Evolutionary conservation across 2,797 vertebrate genomes (phyloP).

Genomic region (Sparus aurata): DNA sequence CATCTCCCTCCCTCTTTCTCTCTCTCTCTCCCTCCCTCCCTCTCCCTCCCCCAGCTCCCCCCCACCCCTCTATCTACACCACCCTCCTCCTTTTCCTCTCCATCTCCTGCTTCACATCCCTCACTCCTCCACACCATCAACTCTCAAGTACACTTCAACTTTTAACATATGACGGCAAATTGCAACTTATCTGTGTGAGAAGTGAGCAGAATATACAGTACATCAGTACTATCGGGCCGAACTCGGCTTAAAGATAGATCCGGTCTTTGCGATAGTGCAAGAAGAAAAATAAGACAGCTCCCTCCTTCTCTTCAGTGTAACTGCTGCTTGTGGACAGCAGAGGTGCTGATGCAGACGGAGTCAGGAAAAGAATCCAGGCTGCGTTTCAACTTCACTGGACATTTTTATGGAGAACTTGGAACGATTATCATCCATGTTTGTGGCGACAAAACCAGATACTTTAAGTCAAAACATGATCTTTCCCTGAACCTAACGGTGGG

Average conservation of each 20-base stretch:
- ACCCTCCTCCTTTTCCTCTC: constrained; percentile 9
- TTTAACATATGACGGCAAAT: constrained; percentile 24
- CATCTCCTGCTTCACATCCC: constrained; percentile 39
- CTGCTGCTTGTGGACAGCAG: neutral
- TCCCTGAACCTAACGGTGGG: too few relatives aligned
- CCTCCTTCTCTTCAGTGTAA: constrained; percentile 8
- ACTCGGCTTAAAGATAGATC: neutral
- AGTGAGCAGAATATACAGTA: neutral
- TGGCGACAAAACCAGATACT: too few relatives aligned
- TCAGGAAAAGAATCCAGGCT: too few relatives aligned
- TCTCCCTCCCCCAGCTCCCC: too few relatives aligned
- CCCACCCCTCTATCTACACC: neutral
- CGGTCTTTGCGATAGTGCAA: neutral
- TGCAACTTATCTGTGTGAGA: constrained; percentile 28
- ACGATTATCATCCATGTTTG: too few relatives aligned
- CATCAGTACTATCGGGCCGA: too few relatives aligned
- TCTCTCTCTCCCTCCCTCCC: constrained; percentile 8
- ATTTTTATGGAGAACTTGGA: too few relatives aligned
- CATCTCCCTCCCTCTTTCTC: neutral
- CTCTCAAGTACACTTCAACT: constrained; percentile 42
- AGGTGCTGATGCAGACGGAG: neutral
- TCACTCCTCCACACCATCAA: constrained; percentile 41
- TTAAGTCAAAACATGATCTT: too few relatives aligned
- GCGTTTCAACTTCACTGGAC: too few relatives aligned
- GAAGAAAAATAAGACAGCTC: constrained; percentile 5